Base-by-base conservation (phyloP, 53 echinoderm and acorn worm genomes). In the Hippasteria phrygiana region DNA sequence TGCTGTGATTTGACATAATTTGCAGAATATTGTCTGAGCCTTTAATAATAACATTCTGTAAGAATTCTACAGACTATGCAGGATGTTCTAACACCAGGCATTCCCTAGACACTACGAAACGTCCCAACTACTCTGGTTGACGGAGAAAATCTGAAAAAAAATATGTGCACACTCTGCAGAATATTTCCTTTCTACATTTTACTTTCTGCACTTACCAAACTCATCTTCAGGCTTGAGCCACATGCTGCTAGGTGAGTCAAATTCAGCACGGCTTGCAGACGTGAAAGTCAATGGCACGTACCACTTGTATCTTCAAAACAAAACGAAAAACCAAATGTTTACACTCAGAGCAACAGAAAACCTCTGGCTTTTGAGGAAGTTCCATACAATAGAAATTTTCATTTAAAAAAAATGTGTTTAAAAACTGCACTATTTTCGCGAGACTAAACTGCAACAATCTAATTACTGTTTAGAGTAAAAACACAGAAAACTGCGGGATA, bases 251-350 rank as follows among this genome's bases (percentile, higher is more conserved):
- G 91, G 92, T 5, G 69, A 53, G 20, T 74, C 56, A 85, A 92
- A 98, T 12, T 89, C 50, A 33, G 69, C 35, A 35, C 76, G 40
- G 73, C 12, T 73, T 31, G 46, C 38, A n/a, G 93, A 87, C 18
- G 98, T 98, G 65, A 91, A 95, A 10, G 94, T 94, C 45, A 98
- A 32, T 14, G 98, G 98, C 37, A 98, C 95, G 59, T 91, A 94
- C 98, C 98, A 98, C 40, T 88, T 82, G 77, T 95, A 95, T 22
- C 97, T 97, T 56, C 36, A 75, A 34, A 78, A 54, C 18, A 36
- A 59, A 12, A 22, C 54, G 3, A 3, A 3, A 54, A 17, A 3
- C 20, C 26, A 59, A 7, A 24, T 17, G 26, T 1, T 22, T 18
- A 24, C 26, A 59, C 17, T 22, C 26, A 59, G 7, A 8, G 2